phyloP scores from a whole-genome alignment of 2,113 vertebrate species.

The Ptychochromis oligacanthus region DNA sequence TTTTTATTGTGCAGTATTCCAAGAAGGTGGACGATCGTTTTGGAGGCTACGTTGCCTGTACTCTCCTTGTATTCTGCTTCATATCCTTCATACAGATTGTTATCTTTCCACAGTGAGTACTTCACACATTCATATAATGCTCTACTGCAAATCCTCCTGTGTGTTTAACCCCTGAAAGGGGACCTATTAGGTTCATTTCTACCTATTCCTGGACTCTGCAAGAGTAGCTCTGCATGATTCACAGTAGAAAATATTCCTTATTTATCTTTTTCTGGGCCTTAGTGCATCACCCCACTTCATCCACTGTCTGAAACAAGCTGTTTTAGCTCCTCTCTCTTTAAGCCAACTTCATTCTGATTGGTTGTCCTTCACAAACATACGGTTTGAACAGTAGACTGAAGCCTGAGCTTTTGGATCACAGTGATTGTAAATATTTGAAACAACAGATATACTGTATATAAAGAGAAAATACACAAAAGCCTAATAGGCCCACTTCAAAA shows the following conservation, averaged over 20 bases:
- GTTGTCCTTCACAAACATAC: no score
- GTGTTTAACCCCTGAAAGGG: background rate
- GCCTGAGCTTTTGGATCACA: no score
- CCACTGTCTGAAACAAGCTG: no score
- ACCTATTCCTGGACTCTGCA: background rate
- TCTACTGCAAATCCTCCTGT: background rate
- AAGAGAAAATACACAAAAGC: no score
- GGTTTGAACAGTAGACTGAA: no score
- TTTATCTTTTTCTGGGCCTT: background rate
- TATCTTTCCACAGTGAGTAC: conserved; percentile 91
- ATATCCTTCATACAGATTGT: conserved; percentile 94
- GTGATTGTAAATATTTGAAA: no score
- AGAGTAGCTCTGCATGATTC: background rate
- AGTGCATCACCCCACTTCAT: no score
- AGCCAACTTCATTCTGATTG: no score
- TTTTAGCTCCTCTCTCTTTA: no score
- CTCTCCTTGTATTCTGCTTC: conserved; percentile 94
- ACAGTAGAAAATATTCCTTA: background rate
- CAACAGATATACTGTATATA: no score
- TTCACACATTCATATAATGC: background rate
- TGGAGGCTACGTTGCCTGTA: conserved; percentile 92
- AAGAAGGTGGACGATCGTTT: conserved; percentile 95
- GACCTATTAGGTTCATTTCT: background rate
- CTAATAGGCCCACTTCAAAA: no score
- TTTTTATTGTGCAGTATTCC: conserved; percentile 83